Evolutionary conservation across 2,113 vertebrate genomes (phyloP), one percentile per base, ranked within the genome.

Genomic region (Nibea albiflora): DNA sequence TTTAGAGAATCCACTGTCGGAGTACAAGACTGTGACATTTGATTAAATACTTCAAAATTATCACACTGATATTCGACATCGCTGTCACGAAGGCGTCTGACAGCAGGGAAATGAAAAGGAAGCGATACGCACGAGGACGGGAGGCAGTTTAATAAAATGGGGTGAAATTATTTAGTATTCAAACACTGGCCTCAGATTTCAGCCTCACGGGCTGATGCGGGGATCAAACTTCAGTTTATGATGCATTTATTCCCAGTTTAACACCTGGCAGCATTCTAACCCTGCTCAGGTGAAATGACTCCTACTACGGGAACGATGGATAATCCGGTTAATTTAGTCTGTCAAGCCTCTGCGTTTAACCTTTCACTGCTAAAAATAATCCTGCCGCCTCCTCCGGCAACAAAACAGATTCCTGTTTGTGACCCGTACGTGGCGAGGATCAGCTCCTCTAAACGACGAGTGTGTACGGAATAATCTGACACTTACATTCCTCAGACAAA

Each of bases 271-370:
- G 11, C 11, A 0, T 16, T 39, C 26, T 49, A 4, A 39, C 35
- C 26, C 20, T 31, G 5, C 3, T 52, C 46, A 66, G 56, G 47
- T 64, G 68, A 60, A 54, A 28, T 15, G 39, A 63, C 66, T 52
- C 50, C 22, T 20, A 63, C 53, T 24, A 7, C 52, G 57, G 53
- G 50, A 80, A 80, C 47, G 61, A 68, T 49, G 39, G 53, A 75
- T 87, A 90, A 93, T 84, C 86, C 76, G 16, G 70, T 86, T 86
- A 86, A 84, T 75, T 65, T 58, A 35, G 84, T 81, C 86, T 15
- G 74, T 77, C 53, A 22, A 80, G 70, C 72, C 50, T 54, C 72
- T 85, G 71, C 11, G 20, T 81, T 87, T 81, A 65, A 86, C 82
- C 81, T 70, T 77, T 77, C 22, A 64, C 75, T 53, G 9, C 53